These are phyloP conservation scores for Cynopterus brachyotis DNA, from an alignment of 2,113 vertebrate genomes.

Conservation along the genomic window DNA sequence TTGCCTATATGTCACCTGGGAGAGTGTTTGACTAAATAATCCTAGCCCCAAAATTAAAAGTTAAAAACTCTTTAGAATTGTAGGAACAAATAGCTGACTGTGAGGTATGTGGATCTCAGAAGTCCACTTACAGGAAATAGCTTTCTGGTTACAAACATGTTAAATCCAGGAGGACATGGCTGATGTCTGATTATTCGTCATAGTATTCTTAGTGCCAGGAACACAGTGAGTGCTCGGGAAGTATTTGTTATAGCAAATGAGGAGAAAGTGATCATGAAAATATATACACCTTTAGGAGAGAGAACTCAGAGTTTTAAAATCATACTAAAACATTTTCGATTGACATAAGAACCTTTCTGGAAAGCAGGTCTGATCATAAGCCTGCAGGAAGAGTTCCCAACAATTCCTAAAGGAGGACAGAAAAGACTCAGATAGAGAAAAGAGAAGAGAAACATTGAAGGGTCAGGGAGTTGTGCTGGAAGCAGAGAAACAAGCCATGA, in stretches of 20 bases:
- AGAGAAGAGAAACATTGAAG: neutral
- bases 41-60: neutral
- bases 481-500: neutral
- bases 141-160: neutral
- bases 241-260: neutral
- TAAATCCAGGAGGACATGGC: neutral
- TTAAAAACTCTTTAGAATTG: neutral
- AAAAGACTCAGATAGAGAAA: neutral
- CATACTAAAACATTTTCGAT: neutral
- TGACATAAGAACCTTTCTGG: neutral
- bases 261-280: neutral
- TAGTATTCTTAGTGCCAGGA: neutral
- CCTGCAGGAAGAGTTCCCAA: neutral
- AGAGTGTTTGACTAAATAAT: neutral
- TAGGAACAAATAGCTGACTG: neutral
- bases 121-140: neutral
- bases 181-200: too few relatives aligned
- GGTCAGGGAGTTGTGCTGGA: accelerated
- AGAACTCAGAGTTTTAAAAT: neutral
- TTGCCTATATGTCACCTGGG: neutral
- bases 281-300: neutral
- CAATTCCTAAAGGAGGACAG: too few relatives aligned
- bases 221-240: neutral
- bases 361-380: neutral
- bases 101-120: neutral